Conservation (phyloP, 2,797 vertebrate genomes). For the Hephaestus fuliginosus region DNA sequence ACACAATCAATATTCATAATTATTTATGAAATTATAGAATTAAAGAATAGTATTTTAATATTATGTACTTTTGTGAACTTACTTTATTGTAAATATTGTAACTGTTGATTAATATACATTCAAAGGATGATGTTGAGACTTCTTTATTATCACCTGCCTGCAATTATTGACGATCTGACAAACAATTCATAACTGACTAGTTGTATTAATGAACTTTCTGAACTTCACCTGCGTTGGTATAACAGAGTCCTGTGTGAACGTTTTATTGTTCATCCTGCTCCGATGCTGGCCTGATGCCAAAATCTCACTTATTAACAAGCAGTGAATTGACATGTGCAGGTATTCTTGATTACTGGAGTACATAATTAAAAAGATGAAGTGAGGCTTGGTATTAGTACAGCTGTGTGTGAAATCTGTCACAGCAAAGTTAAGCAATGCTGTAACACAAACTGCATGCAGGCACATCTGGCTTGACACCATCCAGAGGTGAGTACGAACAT, state of each 20-base stretch:
- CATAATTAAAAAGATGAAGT: slow-evolving; percentile 22
- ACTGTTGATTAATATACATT: background rate
- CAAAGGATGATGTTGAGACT: background rate
- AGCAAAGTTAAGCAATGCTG: slow-evolving; percentile 9
- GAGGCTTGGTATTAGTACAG: slow-evolving; percentile 5
- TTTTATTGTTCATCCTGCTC: background rate
- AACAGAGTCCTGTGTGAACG: background rate
- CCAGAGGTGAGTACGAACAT: background rate
- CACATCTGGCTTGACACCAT: slow-evolving; percentile 17
- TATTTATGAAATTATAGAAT: background rate
- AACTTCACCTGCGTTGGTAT: background rate
- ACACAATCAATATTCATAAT: background rate
- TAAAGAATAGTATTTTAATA: too few species aligned
- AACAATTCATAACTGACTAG: background rate
- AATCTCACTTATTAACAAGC: slow-evolving; percentile 8
- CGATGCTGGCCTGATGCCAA: background rate
- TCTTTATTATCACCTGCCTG: background rate
- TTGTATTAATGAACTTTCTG: slow-evolving; percentile 1
- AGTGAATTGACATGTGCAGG: background rate
- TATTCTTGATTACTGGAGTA: slow-evolving; percentile 24
- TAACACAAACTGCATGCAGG: slow-evolving; percentile 3
- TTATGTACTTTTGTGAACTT: background rate
- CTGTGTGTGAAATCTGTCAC: slow-evolving; percentile 11
- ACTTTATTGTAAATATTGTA: background rate
- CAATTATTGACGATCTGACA: background rate